These are phyloP conservation scores for Dendronephthya gigantea DNA, from an alignment of 64 coral and sea anemone species.

Conservation along the genomic window DNA sequence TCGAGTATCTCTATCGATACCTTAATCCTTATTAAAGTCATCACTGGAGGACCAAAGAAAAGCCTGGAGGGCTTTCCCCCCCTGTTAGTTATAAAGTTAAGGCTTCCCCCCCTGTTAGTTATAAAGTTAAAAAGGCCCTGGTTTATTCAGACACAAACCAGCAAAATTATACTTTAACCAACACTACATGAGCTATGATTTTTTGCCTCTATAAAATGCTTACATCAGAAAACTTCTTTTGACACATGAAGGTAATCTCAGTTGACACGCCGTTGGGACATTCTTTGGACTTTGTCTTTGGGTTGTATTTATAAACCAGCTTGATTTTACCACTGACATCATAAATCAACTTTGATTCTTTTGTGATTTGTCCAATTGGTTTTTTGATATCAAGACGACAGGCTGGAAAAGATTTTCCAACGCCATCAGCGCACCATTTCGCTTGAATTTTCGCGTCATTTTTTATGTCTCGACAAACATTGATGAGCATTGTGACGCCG, in stretches of 20 bases:
- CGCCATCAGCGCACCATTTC: not conserved
- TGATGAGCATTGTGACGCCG: constrained; percentile 59
- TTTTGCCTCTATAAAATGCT: too few species aligned
- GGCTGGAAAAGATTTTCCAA: constrained; percentile 17
- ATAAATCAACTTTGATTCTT: not conserved
- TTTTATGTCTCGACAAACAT: constrained; percentile 77
- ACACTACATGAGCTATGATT: too few species aligned
- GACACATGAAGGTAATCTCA: constrained; percentile 57
- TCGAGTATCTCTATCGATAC: too few species aligned
- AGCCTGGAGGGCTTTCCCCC: too few species aligned
- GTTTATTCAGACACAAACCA: too few species aligned
- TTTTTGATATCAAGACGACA: constrained; percentile 42
- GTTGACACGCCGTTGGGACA: constrained; percentile 39
- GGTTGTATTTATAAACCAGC: constrained; percentile 46
- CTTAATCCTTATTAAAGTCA: too few species aligned
- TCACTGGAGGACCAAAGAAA: too few species aligned
- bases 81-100: too few species aligned
- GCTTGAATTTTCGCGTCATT: not conserved
- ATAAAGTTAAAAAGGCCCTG: too few species aligned
- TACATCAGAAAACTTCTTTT: constrained; percentile 21
- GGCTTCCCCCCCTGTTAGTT: too few species aligned
- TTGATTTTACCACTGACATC: not conserved
- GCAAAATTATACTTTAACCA: too few species aligned
- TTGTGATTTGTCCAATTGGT: constrained; percentile 42
- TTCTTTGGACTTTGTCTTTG: constrained; percentile 11